Evolutionary conservation across 2,113 vertebrate species (phyloP).

Genomic region (Oncorhynchus clarkii): DNA sequence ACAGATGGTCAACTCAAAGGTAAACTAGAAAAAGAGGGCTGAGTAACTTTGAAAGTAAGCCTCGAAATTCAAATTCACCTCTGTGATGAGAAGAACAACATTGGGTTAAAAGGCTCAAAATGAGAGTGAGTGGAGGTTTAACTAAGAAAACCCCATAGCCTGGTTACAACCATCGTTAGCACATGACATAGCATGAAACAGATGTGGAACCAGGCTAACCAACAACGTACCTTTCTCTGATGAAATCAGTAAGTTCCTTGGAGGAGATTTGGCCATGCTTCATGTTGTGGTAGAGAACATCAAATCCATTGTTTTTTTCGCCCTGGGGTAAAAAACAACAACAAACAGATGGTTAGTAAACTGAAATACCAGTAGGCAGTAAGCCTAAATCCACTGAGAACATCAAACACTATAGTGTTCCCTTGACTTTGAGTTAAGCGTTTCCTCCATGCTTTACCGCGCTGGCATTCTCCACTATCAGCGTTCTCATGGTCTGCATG

Average conservation of each 20-base stretch:
- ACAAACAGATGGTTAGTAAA: not conserved
- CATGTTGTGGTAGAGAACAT: slow-evolving; percentile 98
- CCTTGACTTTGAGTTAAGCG: not conserved
- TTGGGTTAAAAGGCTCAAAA: not conserved
- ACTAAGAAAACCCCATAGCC: not conserved
- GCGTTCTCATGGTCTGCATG: slow-evolving; percentile 42
- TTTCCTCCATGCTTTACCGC: slow-evolving; percentile 37
- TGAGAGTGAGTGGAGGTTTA: not conserved
- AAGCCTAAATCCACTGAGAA: too few species aligned
- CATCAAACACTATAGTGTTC: not conserved
- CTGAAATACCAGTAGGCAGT: too few species aligned
- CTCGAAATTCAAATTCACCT: not conserved
- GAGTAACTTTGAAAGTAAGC: too few species aligned
- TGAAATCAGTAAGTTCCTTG: slow-evolving; percentile 95
- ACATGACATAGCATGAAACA: not conserved
- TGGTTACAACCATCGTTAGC: too few species aligned
- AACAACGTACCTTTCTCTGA: slow-evolving; percentile 89
- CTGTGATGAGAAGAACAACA: not conserved
- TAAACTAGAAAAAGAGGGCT: not conserved
- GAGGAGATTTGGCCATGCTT: slow-evolving; percentile 96
- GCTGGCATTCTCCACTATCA: slow-evolving; percentile 50
- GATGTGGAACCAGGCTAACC: slow-evolving; percentile 7
- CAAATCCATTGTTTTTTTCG: slow-evolving; percentile 96
- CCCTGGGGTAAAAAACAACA: slow-evolving; percentile 73
- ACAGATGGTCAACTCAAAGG: not conserved